Conservation (phyloP, 1,140 invertebrate species). For the Formica selysi region DNA sequence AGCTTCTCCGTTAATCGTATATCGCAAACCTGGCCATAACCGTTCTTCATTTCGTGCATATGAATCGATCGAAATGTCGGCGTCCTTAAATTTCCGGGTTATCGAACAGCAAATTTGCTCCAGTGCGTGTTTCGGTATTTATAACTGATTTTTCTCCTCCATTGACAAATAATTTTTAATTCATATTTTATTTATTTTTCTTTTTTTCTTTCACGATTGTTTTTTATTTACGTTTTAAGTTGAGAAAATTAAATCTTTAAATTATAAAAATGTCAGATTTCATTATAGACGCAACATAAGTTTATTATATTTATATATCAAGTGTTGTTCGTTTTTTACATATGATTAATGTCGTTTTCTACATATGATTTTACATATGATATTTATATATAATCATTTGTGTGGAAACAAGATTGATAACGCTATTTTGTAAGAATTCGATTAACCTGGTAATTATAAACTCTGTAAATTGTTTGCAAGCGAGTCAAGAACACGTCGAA, state of each 20-base stretch:
- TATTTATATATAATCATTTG: too few relatives aligned
- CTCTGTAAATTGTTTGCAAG: neutral
- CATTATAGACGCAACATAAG: neutral
- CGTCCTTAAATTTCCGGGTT: slow-evolving; percentile 29
- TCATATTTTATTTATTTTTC: neutral
- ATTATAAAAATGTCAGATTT: neutral
- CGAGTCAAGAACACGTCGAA: neutral
- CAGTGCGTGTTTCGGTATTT: neutral
- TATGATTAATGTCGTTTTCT: too few relatives aligned
- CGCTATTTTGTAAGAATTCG: neutral
- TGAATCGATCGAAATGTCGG: slow-evolving; percentile 20
- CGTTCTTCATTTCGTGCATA: slow-evolving; percentile 41
- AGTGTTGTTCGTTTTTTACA: too few relatives aligned
- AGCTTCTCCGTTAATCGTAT: slow-evolving; percentile 68
- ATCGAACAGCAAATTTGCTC: neutral
- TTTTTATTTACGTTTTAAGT: neutral
- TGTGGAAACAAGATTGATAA: neutral
- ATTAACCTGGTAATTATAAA: neutral
- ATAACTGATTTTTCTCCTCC: neutral
- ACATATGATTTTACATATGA: too few relatives aligned
- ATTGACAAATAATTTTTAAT: slow-evolving; percentile 7
- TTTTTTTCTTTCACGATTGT: neutral
- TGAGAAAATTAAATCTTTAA: neutral
- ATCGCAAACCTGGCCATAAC: slow-evolving; percentile 2
- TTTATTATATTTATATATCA: too few relatives aligned